Evolutionary conservation across 2,888 invertebrate species (phyloP).

Genomic region (Drosophila parthenogenetica): DNA sequence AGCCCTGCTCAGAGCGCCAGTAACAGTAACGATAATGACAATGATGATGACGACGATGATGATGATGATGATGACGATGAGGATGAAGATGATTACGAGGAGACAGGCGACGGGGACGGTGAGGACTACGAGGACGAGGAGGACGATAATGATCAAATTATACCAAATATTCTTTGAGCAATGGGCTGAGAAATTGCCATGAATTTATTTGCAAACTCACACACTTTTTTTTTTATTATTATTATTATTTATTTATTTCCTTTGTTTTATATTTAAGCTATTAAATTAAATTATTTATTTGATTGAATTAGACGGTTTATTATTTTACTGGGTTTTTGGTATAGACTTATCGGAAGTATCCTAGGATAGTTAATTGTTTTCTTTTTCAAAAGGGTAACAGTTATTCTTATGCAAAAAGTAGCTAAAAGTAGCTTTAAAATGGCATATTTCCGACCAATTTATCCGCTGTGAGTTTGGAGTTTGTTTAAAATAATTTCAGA

Average conservation of each 20-base stretch:
- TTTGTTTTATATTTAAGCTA: conserved; percentile 25
- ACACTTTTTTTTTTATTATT: conserved; percentile 18
- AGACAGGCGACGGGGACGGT: conserved; percentile 49
- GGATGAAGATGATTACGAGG: conserved; percentile 54
- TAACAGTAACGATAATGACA: conserved; percentile 45
- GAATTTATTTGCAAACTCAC: conserved; percentile 20
- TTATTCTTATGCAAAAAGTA: too few relatives aligned
- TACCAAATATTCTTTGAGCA: conserved; percentile 74
- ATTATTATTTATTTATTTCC: conserved; percentile 11
- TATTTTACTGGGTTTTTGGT: too few relatives aligned
- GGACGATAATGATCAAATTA: conserved; percentile 74
- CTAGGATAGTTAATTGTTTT: too few relatives aligned
- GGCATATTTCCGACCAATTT: too few relatives aligned
- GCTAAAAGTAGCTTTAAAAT: too few relatives aligned
- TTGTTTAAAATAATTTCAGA: too few relatives aligned
- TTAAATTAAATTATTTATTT: conserved; percentile 31
- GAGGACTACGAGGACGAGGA: conserved; percentile 73
- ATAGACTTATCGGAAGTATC: too few relatives aligned
- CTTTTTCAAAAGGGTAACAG: too few relatives aligned
- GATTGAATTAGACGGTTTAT: neutral
- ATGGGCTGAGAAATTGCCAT: conserved; percentile 20
- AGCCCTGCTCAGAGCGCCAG: conserved; percentile 19
- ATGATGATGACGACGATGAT: conserved; percentile 53
- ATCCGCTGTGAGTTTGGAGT: too few relatives aligned
- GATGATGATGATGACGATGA: conserved; percentile 60